Base-by-base conservation (phyloP, 2,888 invertebrate genomes). In the Chirona hameri region DNA sequence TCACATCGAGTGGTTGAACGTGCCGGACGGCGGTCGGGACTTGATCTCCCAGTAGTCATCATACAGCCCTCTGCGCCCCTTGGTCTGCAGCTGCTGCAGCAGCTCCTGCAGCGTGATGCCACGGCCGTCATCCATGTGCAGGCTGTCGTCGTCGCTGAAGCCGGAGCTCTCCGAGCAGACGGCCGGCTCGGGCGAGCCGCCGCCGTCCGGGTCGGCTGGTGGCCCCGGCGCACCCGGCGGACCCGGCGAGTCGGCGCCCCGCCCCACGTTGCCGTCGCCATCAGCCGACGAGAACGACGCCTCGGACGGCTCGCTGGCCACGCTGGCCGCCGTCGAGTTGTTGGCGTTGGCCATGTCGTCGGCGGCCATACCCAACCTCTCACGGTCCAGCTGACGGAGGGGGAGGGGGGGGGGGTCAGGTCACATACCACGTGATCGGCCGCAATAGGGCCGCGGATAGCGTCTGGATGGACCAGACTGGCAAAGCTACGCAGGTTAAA, bases 21-120 rank as follows among this genome's bases (percentile, higher is more conserved):
- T 94, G 85, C 97, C 97, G 85, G 92, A 92, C 57, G 95, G 95
- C 85, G 94, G 93, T 86, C 94, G 91, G 85, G 92, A 91, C 86
- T 96, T 92, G 85, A 98, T 95, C 87, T 95, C 95, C 79, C 93
- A 92, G 90, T 98, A 98, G 89, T 98, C 97, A 85, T 93, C 92
- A 86, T 92, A 90, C 84, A 98, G 91, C 21, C 97, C 97, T 85
- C 92, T 91, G 81, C 95, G 92, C 81, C 95, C 94, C 85, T 93
- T 91, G 86, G 92, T 90, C 85, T 93, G 92, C 85, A 95, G 92
- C 86, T 93, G 91, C 85, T 93, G 92, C 85, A 95, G 92, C 87
- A 96, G 91, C 88, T 94, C 94, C 83, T 91, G 91, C 86, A 95
- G 90, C 29, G 91, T 90, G 88, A 93, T 90, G 46, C 93, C 87